phyloP scores from a whole-genome alignment of 2,888 invertebrate species.

The Drosophila lacicola region DNA sequence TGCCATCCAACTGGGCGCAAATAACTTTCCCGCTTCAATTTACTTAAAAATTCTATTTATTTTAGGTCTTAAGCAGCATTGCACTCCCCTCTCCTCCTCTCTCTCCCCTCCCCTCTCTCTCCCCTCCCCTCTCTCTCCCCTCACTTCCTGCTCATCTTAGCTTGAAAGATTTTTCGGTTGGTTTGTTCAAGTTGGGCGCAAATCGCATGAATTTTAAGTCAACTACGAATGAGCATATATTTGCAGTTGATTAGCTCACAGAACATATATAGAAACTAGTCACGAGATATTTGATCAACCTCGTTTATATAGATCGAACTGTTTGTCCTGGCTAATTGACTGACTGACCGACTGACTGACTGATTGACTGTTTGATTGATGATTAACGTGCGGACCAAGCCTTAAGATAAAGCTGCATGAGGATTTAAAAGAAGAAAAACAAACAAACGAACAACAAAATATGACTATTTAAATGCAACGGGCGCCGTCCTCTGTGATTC shows the following conservation, averaged over 20 bases:
- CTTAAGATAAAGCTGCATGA: too few species aligned
- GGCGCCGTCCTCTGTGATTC: too few species aligned
- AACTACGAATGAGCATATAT: constrained; percentile 28
- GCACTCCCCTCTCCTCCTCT: constrained; percentile 1
- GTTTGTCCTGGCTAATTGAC: too few species aligned
- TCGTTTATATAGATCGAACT: too few species aligned
- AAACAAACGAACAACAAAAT: too few species aligned
- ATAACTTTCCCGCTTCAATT: constrained; percentile 69
- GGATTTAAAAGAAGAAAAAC: too few species aligned
- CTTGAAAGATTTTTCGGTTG: constrained; percentile 1
- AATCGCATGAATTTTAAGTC: constrained; percentile 43
- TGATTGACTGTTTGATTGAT: too few species aligned
- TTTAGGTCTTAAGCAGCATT: constrained; percentile 59
- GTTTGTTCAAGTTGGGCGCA: constrained; percentile 6
- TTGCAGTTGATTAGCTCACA: constrained; percentile 54
- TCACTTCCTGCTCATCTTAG: neutral
- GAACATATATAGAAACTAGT: constrained; percentile 13
- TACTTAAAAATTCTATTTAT: constrained; percentile 80
- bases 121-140: neutral
- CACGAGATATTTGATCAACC: too few species aligned
- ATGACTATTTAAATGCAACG: too few species aligned
- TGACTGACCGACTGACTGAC: too few species aligned
- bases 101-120: neutral
- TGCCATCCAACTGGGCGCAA: constrained; percentile 51
- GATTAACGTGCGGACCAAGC: too few species aligned